Conservation (phyloP, 2,797 vertebrate genomes). For the Crocidura indochinensis region DNA sequence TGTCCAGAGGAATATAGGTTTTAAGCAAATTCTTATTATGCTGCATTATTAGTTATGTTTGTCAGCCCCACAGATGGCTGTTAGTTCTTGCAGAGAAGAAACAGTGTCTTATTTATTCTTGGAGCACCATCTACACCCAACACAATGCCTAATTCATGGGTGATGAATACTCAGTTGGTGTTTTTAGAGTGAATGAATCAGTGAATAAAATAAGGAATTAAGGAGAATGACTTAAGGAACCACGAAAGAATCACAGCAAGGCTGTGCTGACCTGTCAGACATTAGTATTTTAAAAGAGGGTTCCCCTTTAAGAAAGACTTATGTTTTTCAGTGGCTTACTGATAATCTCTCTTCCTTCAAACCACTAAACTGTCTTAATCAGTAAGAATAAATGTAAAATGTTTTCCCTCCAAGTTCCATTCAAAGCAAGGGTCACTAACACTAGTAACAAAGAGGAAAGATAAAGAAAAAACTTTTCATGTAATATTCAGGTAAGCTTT, state of each 20-base stretch:
- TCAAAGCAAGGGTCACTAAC: background rate
- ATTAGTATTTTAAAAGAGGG: slow-evolving; percentile 36
- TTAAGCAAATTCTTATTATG: slow-evolving; percentile 41
- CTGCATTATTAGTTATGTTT: background rate
- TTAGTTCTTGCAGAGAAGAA: slow-evolving; percentile 25
- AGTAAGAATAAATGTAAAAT: background rate
- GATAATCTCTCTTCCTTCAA: background rate
- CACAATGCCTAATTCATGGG: background rate
- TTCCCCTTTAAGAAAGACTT: slow-evolving; percentile 7
- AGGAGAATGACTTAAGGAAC: too few species aligned
- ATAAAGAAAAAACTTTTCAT: background rate
- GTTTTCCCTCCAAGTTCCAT: background rate
- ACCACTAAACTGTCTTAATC: background rate
- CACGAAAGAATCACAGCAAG: too few species aligned
- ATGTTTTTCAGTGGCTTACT: background rate
- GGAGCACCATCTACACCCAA: background rate
- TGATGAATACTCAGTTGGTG: background rate
- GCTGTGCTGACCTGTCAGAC: background rate
- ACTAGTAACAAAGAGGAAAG: background rate
- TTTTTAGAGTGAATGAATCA: background rate
- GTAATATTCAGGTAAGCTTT: background rate
- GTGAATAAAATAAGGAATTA: background rate
- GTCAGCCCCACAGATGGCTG: background rate
- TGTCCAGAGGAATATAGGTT: background rate
- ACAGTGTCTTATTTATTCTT: background rate